A percentile compares a stretch with the other conserved stretches of the same genome.
phyloP scores from a whole-genome alignment of 2,888 invertebrate genomes.

The Onthophagus sagittarius region DNA sequence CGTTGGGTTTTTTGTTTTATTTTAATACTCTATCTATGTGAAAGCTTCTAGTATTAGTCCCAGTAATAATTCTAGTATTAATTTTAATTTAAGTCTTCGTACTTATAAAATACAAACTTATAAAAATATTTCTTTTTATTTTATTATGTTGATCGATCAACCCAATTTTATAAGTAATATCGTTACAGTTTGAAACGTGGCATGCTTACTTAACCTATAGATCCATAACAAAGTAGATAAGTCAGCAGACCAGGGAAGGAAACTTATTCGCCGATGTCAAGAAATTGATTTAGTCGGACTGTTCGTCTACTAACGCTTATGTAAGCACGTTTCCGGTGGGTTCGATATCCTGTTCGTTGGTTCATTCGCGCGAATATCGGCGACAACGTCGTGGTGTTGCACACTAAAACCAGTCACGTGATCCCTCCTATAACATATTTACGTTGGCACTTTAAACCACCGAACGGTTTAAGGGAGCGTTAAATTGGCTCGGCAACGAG shows the following conservation, averaged over 20 bases:
- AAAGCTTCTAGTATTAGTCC: too few relatives aligned
- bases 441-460: background rate
- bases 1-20: too few relatives aligned
- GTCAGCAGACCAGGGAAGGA: background rate
- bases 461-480: slow-evolving; percentile 6
- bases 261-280: background rate
- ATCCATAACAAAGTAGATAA: background rate
- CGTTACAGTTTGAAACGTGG: background rate
- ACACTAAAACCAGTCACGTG: background rate
- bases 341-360: background rate
- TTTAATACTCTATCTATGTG: too few relatives aligned
- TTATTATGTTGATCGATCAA: too few relatives aligned
- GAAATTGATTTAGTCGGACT: background rate
- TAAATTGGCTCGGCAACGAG: slow-evolving; percentile 6
- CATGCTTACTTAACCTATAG: background rate
- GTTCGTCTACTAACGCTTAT: background rate
- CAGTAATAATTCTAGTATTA: too few relatives aligned
- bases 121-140: too few relatives aligned
- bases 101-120: too few relatives aligned
- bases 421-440: background rate
- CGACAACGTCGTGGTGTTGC: background rate
- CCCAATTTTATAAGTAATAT: too few relatives aligned
- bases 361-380: background rate
- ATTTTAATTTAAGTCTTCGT: too few relatives aligned
- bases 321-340: background rate